Evolutionary conservation across 2,888 invertebrate species (phyloP).

Genomic region (Drosophila phalerata): DNA sequence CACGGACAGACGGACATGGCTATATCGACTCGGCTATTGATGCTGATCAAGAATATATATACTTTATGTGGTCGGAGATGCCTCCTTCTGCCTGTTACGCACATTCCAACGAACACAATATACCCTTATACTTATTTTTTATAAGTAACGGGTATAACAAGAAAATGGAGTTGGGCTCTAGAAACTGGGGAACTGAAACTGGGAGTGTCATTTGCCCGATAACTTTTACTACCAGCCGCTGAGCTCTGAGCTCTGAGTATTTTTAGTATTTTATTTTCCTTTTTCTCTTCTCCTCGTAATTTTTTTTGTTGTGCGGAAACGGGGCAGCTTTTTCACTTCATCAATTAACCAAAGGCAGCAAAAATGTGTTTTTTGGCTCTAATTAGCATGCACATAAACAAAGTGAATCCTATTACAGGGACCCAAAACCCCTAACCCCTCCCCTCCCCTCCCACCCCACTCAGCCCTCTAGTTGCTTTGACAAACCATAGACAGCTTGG

Average conservation of each 20-base stretch:
- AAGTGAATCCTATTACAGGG: slow-evolving; percentile 76
- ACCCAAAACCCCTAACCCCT: too few relatives aligned
- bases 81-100: too few relatives aligned
- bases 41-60: too few relatives aligned
- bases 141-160: too few relatives aligned
- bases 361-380: slow-evolving; percentile 77
- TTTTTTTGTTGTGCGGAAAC: slow-evolving; percentile 44
- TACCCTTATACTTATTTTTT: too few relatives aligned
- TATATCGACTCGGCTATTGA: too few relatives aligned
- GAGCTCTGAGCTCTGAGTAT: slow-evolving; percentile 11
- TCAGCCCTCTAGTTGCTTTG: background rate
- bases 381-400: slow-evolving; percentile 81
- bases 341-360: slow-evolving; percentile 78
- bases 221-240: slow-evolving; percentile 48
- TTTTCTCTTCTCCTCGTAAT: slow-evolving; percentile 4
- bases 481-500: slow-evolving; percentile 2
- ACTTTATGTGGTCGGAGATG: too few relatives aligned
- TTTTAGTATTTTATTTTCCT: slow-evolving; percentile 30
- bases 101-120: too few relatives aligned
- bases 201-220: slow-evolving; percentile 57
- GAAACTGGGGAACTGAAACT: slow-evolving; percentile 9
- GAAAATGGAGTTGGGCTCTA: background rate
- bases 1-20: too few relatives aligned
- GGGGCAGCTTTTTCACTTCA: slow-evolving; percentile 74
- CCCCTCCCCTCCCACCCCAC: background rate